Conservation (phyloP, 2,113 vertebrate species). For the Aptenodytes forsteri region DNA sequence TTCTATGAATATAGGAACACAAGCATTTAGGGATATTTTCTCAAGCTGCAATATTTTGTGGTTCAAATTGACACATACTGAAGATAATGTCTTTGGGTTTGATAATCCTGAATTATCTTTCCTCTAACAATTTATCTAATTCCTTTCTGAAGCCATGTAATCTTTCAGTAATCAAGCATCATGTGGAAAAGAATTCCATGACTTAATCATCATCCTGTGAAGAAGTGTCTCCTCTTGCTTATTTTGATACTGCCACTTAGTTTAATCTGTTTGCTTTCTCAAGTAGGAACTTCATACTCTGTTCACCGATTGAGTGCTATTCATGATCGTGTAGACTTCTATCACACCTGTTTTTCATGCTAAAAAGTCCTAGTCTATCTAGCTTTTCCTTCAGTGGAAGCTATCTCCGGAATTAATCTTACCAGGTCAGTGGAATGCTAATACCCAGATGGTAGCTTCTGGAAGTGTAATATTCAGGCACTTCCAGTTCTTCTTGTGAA, state of each 20-base stretch:
- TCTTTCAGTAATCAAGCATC: background rate
- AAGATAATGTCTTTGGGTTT: background rate
- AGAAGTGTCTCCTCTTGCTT: background rate
- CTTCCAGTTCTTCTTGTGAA: slow-evolving; percentile 1
- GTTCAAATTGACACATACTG: background rate
- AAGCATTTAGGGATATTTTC: background rate
- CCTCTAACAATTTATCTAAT: background rate
- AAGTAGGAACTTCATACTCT: background rate
- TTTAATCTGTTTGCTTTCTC: background rate
- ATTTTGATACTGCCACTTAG: background rate
- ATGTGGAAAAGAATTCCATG: background rate
- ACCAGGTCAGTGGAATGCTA: background rate
- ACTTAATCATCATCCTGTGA: background rate
- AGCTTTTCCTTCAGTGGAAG: background rate
- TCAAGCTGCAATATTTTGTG: background rate
- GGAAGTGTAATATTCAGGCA: background rate
- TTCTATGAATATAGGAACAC: background rate
- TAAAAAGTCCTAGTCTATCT: background rate
- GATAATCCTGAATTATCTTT: background rate
- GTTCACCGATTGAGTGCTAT: background rate
- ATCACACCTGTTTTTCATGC: background rate
- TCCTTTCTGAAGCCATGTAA: background rate
- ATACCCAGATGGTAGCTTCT: background rate
- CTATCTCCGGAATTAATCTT: background rate
- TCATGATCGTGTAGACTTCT: background rate